Conservation (phyloP, 2,888 invertebrate genomes). For the Eupithecia abbreviata region DNA sequence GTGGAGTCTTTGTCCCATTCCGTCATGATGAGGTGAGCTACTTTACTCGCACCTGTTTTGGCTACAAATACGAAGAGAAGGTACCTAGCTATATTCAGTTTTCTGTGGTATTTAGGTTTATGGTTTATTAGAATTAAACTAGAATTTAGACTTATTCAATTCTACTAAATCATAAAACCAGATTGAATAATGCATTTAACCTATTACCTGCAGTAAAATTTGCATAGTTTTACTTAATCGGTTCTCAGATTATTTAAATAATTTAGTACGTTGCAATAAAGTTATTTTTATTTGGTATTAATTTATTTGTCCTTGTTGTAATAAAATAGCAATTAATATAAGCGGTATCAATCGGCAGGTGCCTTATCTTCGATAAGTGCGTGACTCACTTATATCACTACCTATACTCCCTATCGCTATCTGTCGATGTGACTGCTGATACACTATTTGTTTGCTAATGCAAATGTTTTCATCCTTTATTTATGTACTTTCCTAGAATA, state of each 20-base stretch:
- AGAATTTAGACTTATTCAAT: not conserved
- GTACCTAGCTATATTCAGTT: not conserved
- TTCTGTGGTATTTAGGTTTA: not conserved
- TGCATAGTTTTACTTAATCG: not conserved
- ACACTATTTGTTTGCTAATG: not conserved
- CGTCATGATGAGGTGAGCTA: not conserved
- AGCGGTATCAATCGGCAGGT: constrained; percentile 18
- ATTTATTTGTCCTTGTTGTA: constrained; percentile 1
- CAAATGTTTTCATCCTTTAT: not conserved
- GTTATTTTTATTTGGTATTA: not conserved
- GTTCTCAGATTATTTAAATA: not conserved
- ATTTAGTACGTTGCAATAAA: not conserved
- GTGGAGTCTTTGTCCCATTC: not conserved
- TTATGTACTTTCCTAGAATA: not conserved
- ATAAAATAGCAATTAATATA: constrained; percentile 25
- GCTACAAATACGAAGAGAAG: not conserved
- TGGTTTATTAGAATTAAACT: not conserved
- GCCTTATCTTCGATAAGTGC: constrained; percentile 20
- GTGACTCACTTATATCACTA: constrained; percentile 3
- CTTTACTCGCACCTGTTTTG: not conserved
- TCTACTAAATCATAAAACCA: not conserved
- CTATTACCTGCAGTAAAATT: not conserved
- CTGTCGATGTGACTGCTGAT: not conserved
- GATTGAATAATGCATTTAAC: not conserved
- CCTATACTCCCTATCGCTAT: not conserved